Evolutionary conservation across 2,888 invertebrate species (phyloP).

Genomic region (Synergus laeviventris): DNA sequence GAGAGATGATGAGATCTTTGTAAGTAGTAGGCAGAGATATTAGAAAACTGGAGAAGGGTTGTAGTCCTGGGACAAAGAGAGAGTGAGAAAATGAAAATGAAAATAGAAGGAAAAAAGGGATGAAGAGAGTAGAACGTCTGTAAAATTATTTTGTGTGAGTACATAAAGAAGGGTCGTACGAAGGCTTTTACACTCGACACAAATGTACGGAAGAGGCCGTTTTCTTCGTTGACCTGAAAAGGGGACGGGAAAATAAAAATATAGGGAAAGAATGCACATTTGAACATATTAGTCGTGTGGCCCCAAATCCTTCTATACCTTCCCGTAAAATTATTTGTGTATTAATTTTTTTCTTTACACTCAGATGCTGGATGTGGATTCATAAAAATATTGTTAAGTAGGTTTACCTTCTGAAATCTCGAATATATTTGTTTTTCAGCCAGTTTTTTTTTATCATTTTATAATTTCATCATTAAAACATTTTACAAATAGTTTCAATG

Average conservation of each 20-base stretch:
- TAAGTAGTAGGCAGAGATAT: slow-evolving; percentile 40
- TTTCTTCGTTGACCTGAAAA: slow-evolving; percentile 67
- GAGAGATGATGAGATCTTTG: slow-evolving; percentile 50
- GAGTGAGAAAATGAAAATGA: slow-evolving; percentile 55
- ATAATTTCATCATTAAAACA: not conserved
- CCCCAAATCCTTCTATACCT: not conserved
- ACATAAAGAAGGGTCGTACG: slow-evolving; percentile 55
- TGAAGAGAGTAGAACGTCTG: slow-evolving; percentile 42
- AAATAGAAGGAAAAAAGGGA: slow-evolving; percentile 35
- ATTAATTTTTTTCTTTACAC: too few species aligned
- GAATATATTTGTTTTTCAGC: not conserved
- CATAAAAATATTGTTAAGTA: not conserved
- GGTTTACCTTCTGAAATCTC: slow-evolving; percentile 20
- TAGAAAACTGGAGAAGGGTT: slow-evolving; percentile 21
- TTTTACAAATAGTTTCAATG: not conserved
- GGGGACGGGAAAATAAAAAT: slow-evolving; percentile 54
- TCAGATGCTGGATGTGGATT: too few species aligned
- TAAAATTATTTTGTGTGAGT: slow-evolving; percentile 60
- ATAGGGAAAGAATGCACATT: slow-evolving; percentile 9
- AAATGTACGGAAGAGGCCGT: slow-evolving; percentile 60
- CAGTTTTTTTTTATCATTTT: too few species aligned
- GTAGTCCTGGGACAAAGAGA: slow-evolving; percentile 38
- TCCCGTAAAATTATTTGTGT: slow-evolving; percentile 4
- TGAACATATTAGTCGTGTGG: not conserved
- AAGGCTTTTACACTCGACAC: slow-evolving; percentile 59